These are phyloP conservation scores for Dugesia japonica DNA, from an alignment of 2,888 invertebrate genomes.

Conservation along the genomic window DNA sequence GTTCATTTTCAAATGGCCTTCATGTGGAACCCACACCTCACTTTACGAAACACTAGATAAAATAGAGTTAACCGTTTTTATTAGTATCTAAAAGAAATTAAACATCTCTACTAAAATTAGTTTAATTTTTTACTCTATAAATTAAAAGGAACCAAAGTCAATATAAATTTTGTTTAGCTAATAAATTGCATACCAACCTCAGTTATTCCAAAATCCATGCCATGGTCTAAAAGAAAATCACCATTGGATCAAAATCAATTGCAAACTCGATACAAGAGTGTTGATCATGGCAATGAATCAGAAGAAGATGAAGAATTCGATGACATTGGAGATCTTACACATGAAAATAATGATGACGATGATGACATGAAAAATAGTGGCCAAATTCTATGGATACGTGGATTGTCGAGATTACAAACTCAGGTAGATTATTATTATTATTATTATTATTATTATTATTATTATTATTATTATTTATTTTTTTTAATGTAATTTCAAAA, in stretches of 20 bases:
- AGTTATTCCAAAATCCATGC: not conserved
- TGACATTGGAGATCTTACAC: not conserved
- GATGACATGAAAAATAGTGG: constrained; percentile 70
- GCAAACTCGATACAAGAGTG: not conserved
- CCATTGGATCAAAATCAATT: not conserved
- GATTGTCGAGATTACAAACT: constrained; percentile 63
- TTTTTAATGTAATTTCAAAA: too few relatives aligned
- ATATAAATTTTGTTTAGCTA: too few relatives aligned
- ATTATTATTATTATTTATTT: too few relatives aligned
- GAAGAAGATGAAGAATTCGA: not conserved
- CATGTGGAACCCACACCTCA: too few relatives aligned
- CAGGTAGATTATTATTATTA: constrained; percentile 52
- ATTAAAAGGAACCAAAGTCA: too few relatives aligned
- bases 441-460: too few relatives aligned
- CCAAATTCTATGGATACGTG: constrained; percentile 98
- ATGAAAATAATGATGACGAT: not conserved
- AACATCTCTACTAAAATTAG: too few relatives aligned
- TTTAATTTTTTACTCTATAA: too few relatives aligned
- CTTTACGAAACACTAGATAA: too few relatives aligned
- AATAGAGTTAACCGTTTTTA: too few relatives aligned
- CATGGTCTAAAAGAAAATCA: not conserved
- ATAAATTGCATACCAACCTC: not conserved
- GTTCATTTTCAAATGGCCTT: too few relatives aligned
- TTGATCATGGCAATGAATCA: not conserved
- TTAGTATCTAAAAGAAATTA: too few relatives aligned